phyloP scores from a whole-genome alignment of 2,797 vertebrate species.

The Chelmon rostratus region DNA sequence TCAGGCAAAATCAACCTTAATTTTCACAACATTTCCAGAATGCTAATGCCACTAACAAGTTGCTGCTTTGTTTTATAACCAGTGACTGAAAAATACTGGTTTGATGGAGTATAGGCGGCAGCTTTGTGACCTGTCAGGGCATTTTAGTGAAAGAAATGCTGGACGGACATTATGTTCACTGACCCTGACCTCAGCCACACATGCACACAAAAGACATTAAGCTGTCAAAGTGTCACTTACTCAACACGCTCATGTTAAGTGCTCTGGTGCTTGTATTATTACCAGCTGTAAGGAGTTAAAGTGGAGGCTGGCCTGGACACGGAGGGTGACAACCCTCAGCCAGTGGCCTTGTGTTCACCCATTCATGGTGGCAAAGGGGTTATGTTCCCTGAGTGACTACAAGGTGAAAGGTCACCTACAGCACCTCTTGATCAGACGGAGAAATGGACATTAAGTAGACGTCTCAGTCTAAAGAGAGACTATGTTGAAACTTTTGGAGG shows the following conservation, averaged over 20 bases:
- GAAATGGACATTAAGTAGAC: conserved; percentile 53
- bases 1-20: conserved; percentile 30
- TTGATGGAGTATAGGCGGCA: conserved; percentile 8
- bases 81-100: conserved; percentile 36
- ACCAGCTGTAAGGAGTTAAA: conserved; percentile 71
- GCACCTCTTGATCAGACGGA: conserved; percentile 58
- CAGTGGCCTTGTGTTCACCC: conserved; percentile 71
- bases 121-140: conserved; percentile 36
- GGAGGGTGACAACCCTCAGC: conserved; percentile 70
- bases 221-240: conserved; percentile 78
- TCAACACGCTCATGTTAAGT: conserved; percentile 62
- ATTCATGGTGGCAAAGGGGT: conserved; percentile 74
- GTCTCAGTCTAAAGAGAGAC: conserved; percentile 50
- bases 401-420: conserved; percentile 74
- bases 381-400: conserved; percentile 67
- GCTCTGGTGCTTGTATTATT: conserved; percentile 72
- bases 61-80: conserved; percentile 38
- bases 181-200: conserved; percentile 72
- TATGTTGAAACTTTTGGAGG: conserved; percentile 25
- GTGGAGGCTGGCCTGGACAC: conserved; percentile 62
- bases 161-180: conserved; percentile 53
- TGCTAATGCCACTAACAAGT: no score
- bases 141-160: conserved; percentile 46
- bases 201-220: conserved; percentile 67
- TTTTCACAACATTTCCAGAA: conserved; percentile 40